These are phyloP conservation scores for Nysson spinosus DNA, from an alignment of 2,888 invertebrate genomes.

Conservation along the genomic window DNA sequence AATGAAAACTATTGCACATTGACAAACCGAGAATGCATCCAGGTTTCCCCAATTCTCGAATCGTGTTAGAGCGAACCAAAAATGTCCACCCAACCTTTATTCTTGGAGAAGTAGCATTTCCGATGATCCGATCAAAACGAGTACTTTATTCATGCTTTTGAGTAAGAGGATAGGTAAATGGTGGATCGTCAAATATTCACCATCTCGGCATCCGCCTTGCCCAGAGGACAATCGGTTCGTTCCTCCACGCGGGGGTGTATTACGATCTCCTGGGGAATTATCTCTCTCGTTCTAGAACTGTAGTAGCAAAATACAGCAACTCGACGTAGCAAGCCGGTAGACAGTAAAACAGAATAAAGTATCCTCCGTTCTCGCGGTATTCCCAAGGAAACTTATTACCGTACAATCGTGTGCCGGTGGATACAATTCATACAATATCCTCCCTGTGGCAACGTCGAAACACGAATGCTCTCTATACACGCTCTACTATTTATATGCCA, in stretches of 20 bases:
- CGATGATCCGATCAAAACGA: too few species aligned
- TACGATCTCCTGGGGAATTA: conserved; percentile 44
- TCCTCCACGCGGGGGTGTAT: conserved; percentile 11
- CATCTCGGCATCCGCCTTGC: conserved; percentile 35
- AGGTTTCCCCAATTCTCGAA: too few species aligned
- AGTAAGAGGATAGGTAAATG: conserved; percentile 9
- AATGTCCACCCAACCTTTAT: too few species aligned
- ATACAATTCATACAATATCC: conserved; percentile 48
- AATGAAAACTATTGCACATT: too few species aligned
- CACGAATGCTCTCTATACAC: conserved; percentile 8
- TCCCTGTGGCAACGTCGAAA: conserved; percentile 7
- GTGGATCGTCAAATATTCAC: conserved; percentile 38
- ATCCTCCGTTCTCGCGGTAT: conserved; percentile 54
- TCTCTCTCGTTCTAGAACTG: conserved; percentile 10
- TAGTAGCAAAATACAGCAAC: conserved; percentile 22
- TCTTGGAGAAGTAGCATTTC: too few species aligned
- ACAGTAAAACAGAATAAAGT: conserved; percentile 65
- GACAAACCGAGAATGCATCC: too few species aligned
- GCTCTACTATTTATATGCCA: neutral
- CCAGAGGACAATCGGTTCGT: conserved; percentile 40
- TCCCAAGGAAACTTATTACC: conserved; percentile 70
- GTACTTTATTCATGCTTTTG: too few species aligned
- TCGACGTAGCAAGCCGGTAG: conserved; percentile 40
- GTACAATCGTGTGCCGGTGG: conserved; percentile 46
- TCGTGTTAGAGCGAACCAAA: too few species aligned